Evolutionary conservation across 1,140 invertebrate genomes (phyloP).

Genomic region (Drosophila persimilis): DNA sequence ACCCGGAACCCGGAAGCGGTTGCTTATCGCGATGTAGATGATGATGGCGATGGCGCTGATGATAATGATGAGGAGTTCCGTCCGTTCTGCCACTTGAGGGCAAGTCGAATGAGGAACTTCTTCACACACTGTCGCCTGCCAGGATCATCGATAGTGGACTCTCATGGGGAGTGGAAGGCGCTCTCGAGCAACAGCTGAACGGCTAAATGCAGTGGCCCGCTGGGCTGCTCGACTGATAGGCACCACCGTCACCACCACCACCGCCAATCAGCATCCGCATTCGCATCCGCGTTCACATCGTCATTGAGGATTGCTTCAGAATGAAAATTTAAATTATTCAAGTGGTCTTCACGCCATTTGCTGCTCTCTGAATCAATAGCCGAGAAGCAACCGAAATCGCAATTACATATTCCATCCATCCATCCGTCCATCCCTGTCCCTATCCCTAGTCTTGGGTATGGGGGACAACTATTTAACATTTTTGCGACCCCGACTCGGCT

Average conservation of each 20-base stretch:
- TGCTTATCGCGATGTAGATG: constrained; percentile 14
- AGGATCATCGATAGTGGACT: constrained; percentile 56
- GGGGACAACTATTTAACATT: constrained; percentile 58
- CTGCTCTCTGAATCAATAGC: constrained; percentile 1
- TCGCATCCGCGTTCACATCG: constrained; percentile 3
- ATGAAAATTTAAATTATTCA: constrained; percentile 74
- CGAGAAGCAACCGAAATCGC: neutral
- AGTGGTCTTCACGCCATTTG: constrained; percentile 73
- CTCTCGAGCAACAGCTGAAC: constrained; percentile 31
- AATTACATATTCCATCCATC: constrained; percentile 2
- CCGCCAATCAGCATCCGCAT: constrained; percentile 31
- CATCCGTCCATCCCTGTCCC: too few species aligned
- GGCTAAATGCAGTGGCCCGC: constrained; percentile 10
- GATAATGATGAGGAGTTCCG: neutral
- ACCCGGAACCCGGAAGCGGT: constrained; percentile 7
- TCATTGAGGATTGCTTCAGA: constrained; percentile 8
- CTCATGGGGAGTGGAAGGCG: neutral
- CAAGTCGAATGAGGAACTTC: constrained; percentile 46
- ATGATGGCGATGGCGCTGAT: neutral
- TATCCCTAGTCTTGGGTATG: too few species aligned
- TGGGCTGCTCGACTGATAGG: constrained; percentile 15
- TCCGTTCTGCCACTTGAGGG: constrained; percentile 22
- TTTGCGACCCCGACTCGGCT: constrained; percentile 34
- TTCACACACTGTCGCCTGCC: constrained; percentile 67
- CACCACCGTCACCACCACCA: constrained; percentile 52